phyloP scores from a whole-genome alignment of 2,113 vertebrate genomes.

The Ammodytes dubius region DNA sequence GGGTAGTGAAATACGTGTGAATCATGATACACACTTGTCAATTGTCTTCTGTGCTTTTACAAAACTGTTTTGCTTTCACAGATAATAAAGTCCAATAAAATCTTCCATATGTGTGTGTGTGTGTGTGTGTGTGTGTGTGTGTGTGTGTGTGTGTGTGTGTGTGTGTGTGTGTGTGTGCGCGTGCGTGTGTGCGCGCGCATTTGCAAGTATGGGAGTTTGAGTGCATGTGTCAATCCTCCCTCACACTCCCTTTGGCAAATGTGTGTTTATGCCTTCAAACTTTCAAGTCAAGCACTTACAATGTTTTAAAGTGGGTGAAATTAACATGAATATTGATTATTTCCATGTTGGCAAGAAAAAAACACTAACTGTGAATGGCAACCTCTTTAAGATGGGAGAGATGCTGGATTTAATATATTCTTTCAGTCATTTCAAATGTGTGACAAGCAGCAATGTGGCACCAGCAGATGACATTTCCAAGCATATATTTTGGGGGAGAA shows the following conservation, averaged over 20 bases:
- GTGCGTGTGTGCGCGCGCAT: not conserved
- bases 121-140: constrained; percentile 16
- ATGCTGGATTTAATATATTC: constrained; percentile 5
- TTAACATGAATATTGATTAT: constrained; percentile 8
- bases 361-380: not conserved
- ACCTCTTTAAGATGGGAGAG: not conserved
- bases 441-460: constrained; percentile 52
- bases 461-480: constrained; percentile 52
- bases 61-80: no score
- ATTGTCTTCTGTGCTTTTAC: no score
- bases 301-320: constrained; percentile 23
- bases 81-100: no score
- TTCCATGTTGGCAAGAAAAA: not conserved
- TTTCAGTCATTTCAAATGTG: constrained; percentile 39
- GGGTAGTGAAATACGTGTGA: no score
- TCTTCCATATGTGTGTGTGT: constrained; percentile 25
- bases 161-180: not conserved
- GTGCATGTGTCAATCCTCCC: constrained; percentile 16
- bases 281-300: constrained; percentile 12
- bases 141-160: constrained; percentile 4
- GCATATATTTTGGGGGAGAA: constrained; percentile 44
- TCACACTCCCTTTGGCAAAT: constrained; percentile 24
- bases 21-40: no score
- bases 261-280: constrained; percentile 27
- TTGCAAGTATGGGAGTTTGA: constrained; percentile 5